Conservation (phyloP, 2,888 invertebrate genomes). For the Lasioglossum villosulum region DNA sequence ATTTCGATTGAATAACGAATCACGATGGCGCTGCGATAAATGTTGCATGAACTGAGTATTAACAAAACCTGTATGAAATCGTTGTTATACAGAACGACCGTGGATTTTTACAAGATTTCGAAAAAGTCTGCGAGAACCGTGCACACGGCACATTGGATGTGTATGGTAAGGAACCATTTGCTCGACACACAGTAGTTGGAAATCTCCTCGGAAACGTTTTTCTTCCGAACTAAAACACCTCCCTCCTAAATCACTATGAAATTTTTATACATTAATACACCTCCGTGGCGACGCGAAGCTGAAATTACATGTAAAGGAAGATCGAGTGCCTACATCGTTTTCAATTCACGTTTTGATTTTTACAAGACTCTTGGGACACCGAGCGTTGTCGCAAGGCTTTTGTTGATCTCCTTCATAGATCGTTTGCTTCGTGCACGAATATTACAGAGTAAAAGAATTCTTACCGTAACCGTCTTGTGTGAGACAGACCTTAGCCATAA, state of each 20-base stretch:
- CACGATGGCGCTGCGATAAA: constrained; percentile 74
- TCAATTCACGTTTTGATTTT: constrained; percentile 28
- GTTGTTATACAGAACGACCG: constrained; percentile 62
- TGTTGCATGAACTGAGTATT: constrained; percentile 78
- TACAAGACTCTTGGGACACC: constrained; percentile 13
- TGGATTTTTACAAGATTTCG: constrained; percentile 32
- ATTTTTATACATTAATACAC: constrained; percentile 43
- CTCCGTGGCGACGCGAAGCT: constrained; percentile 29
- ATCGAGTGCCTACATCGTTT: constrained; percentile 54
- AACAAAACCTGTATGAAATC: constrained; percentile 68
- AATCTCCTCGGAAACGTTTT: constrained; percentile 26
- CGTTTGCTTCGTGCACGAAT: constrained; percentile 15
- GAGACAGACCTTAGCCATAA: constrained; percentile 25
- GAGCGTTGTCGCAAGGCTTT: not conserved
- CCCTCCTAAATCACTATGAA: constrained; percentile 12
- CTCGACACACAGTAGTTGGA: constrained; percentile 31
- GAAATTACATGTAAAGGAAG: constrained; percentile 36
- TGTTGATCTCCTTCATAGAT: constrained; percentile 8
- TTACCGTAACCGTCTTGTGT: constrained; percentile 57
- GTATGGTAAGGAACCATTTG: constrained; percentile 55
- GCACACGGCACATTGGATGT: constrained; percentile 42
- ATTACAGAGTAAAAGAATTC: constrained; percentile 54
- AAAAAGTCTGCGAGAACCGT: constrained; percentile 23
- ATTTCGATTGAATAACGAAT: constrained; percentile 52
- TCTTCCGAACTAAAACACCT: constrained; percentile 24